These are phyloP conservation scores for Brachionus paranguensis DNA, from an alignment of 1,140 invertebrate species.

Conservation along the genomic window DNA sequence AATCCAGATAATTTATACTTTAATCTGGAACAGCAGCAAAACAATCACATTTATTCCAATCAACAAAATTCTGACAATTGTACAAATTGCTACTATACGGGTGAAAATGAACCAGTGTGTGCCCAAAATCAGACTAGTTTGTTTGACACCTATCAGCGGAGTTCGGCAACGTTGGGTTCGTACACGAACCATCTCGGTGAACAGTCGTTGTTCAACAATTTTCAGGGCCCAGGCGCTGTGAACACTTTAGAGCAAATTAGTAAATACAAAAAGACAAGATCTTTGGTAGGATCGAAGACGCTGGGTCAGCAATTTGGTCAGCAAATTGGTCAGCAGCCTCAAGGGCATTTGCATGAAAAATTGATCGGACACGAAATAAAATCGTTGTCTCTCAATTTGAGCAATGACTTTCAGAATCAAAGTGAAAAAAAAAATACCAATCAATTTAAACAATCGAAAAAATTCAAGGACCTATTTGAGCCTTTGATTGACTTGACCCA, in stretches of 20 bases:
- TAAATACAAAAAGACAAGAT: not conserved
- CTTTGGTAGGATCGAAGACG: not conserved
- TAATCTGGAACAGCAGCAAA: not conserved
- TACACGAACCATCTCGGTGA: not conserved
- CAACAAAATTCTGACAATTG: not conserved
- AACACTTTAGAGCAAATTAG: not conserved
- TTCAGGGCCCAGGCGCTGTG: not conserved
- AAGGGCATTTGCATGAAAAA: not conserved
- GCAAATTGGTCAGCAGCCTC: not conserved
- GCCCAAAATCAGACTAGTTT: not conserved
- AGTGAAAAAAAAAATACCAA: not conserved
- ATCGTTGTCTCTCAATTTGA: not conserved
- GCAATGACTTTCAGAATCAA: not conserved
- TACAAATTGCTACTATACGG: not conserved
- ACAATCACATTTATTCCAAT: not conserved
- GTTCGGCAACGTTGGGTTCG: not conserved
- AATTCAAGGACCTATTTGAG: conserved; percentile 38
- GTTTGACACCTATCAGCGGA: not conserved
- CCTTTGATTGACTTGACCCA: conserved; percentile 36
- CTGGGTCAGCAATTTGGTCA: too few relatives aligned
- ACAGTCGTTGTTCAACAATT: not conserved
- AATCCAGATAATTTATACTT: not conserved
- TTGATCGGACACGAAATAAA: not conserved
- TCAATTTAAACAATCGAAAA: conserved; percentile 20
- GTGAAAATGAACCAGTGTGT: not conserved